Base-by-base conservation (phyloP, 2,797 vertebrate genomes). In the Amazona finschi region DNA sequence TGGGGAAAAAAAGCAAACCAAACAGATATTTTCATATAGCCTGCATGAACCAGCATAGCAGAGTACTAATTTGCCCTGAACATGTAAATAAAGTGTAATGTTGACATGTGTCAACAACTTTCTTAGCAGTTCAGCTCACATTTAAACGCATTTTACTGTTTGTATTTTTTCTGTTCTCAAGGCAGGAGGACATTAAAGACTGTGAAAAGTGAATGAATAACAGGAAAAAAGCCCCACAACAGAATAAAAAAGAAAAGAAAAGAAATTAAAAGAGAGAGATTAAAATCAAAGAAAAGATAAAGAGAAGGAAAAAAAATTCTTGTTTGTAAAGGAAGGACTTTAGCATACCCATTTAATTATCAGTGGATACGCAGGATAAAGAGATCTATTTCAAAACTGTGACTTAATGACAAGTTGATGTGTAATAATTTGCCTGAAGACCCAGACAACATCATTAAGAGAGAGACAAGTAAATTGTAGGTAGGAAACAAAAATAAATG, bases 341-440 rank as follows among this genome's bases (percentile, higher is more conserved):
- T 89, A 33, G 17, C 90, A 90, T 88, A 95, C 85, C 85, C 97
- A 91, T 93, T 95, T 96, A 96, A 97, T 97, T 95, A 94, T 83
- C 87, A 85, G 90, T 95, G 79, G 93, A 92, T 97, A 90, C 67
- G 30, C 93, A 95, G 90, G 96, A 96, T 57, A 95, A 93, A 96
- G 90, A 92, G 87, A 89, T 83, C 93, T 96, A 90, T 97, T 97
- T 97, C 96, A 93, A 94, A 95, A 95, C 77, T 91, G 82, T 94
- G 96, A 97, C 96, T 98, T 97, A 97, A 98, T 97, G 97, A 97
- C 97, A 98, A 94, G 93, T 84, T 75, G 80, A 93, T 96, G 94
- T 96, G 97, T 98, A 97, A 98, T 96, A 97, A 90, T 97, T 98
- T 97, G 97, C 97, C 97, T 97, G 96, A 95, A 97, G 96, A 96